Base-by-base conservation (phyloP, 1,140 invertebrate species). In the Hyles euphorbiae region DNA sequence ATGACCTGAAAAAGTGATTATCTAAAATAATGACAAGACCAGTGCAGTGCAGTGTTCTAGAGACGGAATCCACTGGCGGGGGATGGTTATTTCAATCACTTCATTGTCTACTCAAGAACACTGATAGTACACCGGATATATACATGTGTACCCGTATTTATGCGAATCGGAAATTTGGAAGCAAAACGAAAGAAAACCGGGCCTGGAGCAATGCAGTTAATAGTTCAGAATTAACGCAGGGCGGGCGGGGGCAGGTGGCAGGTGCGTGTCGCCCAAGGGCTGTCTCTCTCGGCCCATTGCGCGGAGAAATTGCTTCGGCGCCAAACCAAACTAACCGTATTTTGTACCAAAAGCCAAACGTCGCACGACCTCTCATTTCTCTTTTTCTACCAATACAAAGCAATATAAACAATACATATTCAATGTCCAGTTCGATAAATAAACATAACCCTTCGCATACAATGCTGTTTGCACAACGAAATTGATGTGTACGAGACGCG, bases 321-420 rank as follows among this genome's bases (percentile, higher is more conserved):
- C 63, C 59, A 72, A 66, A 63, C 56, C 60, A 70, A 72, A 76
- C 70, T 70, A 70, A 68, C 63, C 58, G 63, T 67, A 62, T 68
- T 72, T 68, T 63, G 65, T 61, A 62, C 64, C 63, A 67, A 60
- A 34, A 34, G 50, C 50, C 50, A 5, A 40, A 36, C 47, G 52
- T 32, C 2, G 7, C 12, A 6, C 36, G 44, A 43, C 44, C 40
- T 60, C 60, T 53, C 22, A 12, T 60, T 57, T 36, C 40, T 59
- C 53, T 36, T 49, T 53, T 33, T 40, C 43, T 55, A 50, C 53
- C n/a, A 10, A 60, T 50, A 60, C 43, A 22, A 44, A 51, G 11
- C 47, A 53, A 56, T 64, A 58, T 53, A 63, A 58, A 59, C 47
- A 58, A 58, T 52, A 34, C 50, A 34, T 32, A n/a, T 33, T n/a